phyloP scores from a whole-genome alignment of 1,140 invertebrate species.

The Drosophila fuyamai region DNA sequence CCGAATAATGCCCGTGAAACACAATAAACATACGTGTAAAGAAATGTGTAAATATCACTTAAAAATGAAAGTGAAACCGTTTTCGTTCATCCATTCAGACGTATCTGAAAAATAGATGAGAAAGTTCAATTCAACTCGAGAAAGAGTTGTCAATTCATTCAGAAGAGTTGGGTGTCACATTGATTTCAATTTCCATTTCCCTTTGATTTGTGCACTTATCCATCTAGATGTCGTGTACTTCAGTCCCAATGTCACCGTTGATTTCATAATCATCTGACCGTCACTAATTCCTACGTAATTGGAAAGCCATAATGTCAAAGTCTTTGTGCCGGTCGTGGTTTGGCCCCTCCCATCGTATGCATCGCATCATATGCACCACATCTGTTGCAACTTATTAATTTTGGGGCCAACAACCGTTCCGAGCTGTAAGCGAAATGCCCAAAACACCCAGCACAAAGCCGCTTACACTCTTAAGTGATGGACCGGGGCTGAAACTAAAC shows the following conservation, averaged over 20 bases:
- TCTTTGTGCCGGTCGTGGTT: slow-evolving; percentile 10
- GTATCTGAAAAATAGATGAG: slow-evolving; percentile 30
- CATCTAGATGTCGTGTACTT: slow-evolving; percentile 7
- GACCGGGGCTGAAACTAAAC: slow-evolving; percentile 40
- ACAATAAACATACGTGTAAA: slow-evolving; percentile 36
- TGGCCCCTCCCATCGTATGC: slow-evolving; percentile 13
- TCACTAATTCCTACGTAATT: slow-evolving; percentile 50
- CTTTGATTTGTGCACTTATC: slow-evolving; percentile 2
- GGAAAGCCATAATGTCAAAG: slow-evolving; percentile 45
- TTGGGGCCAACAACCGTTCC: slow-evolving; percentile 49
- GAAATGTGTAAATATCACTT: slow-evolving; percentile 54
- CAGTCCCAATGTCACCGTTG: slow-evolving; percentile 24
- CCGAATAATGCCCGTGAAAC: slow-evolving; percentile 43
- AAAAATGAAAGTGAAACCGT: slow-evolving; percentile 52
- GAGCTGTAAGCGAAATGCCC: slow-evolving; percentile 30
- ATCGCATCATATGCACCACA: slow-evolving; percentile 25
- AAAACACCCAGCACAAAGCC: slow-evolving; percentile 37
- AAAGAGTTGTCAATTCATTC: slow-evolving; percentile 41
- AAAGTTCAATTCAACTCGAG: slow-evolving; percentile 28
- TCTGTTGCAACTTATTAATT: slow-evolving; percentile 54
- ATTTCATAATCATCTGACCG: slow-evolving; percentile 36
- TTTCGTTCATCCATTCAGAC: slow-evolving; percentile 38
- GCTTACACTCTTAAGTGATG: slow-evolving; percentile 36
- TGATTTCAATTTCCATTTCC: slow-evolving; percentile 28
- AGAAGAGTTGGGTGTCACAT: slow-evolving; percentile 25